Base-by-base conservation (phyloP, 2,888 invertebrate species). In the Polietes domitor region DNA sequence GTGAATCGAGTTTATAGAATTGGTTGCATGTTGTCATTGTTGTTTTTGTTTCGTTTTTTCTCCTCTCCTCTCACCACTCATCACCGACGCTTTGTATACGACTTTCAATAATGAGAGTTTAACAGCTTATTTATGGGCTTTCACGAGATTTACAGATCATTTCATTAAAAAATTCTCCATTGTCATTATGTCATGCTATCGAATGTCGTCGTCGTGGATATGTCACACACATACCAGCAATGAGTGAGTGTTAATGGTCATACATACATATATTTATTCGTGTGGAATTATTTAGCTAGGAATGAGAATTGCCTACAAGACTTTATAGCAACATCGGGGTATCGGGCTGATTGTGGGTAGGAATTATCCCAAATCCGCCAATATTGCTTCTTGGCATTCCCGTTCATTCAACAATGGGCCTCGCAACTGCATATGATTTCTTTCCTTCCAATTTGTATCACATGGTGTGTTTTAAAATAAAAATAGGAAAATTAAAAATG, bases 11-110 rank as follows among this genome's bases (percentile, higher is more conserved):
- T 71, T 21, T 55, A 55, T n/a, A 3, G 17, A 75, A 71, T 82
- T 82, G 72, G 73, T 83, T 83, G 77, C 72, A 79, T 72, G 72
- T 76, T 68, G 53, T 68, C 78, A 63, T 61, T 63, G 73, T 12
- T 15, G 58, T 58, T 78, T 74, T 75, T 50, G 2, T 72, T 73
- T 75, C 71, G 41, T 55, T 24, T 58, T 3, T 26, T 5, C 32
- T 10, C 12, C 24, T 24, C 24, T 58, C 19, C 26, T 58, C 24
- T 21, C 21, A 37, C 12, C 37, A 37, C n/a, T n/a, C 47, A 47
- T 41, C 15, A 41, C 47, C 4, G n/a, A n/a, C 1, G n/a, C 61
- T 47, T 53, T 47, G 26, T 74, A n/a, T 68, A 76, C 65, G 76
- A 73, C 28, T 83, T 79, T 79, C 68, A 83, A 73, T 79, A 76